Evolutionary conservation across 2,113 vertebrate genomes (phyloP).

Genomic region (Emydocephalus ijimae): DNA sequence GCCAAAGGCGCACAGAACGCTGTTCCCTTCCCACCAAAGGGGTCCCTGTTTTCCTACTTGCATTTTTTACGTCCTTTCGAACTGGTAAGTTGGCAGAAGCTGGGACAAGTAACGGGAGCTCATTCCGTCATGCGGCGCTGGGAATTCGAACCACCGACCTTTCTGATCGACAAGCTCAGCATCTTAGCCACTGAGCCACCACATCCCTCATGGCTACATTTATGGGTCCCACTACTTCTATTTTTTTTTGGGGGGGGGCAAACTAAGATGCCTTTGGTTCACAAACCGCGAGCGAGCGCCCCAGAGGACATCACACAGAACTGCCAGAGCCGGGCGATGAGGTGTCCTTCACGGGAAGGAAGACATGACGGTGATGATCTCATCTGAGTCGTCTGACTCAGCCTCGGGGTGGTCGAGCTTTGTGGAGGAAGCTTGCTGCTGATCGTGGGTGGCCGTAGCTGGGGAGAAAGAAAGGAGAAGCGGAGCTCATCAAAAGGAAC

Average conservation of each 20-base stretch:
- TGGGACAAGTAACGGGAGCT: too few species aligned
- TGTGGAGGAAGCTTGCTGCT: background rate
- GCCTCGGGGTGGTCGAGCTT: slow-evolving; percentile 34
- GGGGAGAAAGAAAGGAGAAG: slow-evolving; percentile 45
- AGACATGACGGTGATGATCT: slow-evolving; percentile 71
- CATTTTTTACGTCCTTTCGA: too few species aligned
- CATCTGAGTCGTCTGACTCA: slow-evolving; percentile 84
- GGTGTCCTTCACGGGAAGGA: slow-evolving; percentile 65
- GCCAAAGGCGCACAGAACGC: too few species aligned
- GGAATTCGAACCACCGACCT: too few species aligned
- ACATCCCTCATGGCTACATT: too few species aligned
- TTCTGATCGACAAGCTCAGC: too few species aligned
- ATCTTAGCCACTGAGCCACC: too few species aligned
- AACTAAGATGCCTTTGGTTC: background rate
- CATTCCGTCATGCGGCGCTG: too few species aligned
- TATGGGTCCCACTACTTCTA: too few species aligned
- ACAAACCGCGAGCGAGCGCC: background rate
- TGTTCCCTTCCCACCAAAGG: too few species aligned
- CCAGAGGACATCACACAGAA: background rate
- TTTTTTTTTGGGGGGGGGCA: background rate
- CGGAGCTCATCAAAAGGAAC: background rate
- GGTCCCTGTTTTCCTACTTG: too few species aligned
- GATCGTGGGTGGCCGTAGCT: slow-evolving; percentile 45
- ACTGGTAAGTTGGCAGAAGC: too few species aligned
- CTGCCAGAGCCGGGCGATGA: slow-evolving; percentile 3